These are phyloP conservation scores for Hydriomena furcata DNA, from an alignment of 2,888 invertebrate genomes.

Conservation along the genomic window DNA sequence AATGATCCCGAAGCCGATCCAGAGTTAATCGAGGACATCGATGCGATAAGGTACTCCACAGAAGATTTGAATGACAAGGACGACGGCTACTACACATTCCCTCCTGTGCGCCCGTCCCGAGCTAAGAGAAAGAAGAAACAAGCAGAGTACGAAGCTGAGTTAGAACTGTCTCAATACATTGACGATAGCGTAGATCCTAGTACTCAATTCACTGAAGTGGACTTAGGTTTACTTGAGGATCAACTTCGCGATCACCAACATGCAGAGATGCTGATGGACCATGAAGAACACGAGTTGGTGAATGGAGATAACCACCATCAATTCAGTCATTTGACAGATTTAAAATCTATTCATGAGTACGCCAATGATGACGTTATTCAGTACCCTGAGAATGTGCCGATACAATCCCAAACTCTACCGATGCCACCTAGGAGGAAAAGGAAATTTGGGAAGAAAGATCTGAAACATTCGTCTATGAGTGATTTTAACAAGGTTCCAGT, in stretches of 20 bases:
- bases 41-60: conserved; percentile 62
- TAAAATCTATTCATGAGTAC: conserved; percentile 74
- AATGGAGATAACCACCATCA: conserved; percentile 64
- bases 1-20: conserved; percentile 70
- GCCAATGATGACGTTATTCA: conserved; percentile 80
- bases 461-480: conserved; percentile 64
- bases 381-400: conserved; percentile 76
- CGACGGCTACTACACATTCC: conserved; percentile 81
- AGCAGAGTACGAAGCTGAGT: conserved; percentile 27
- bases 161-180: conserved; percentile 66
- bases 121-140: conserved; percentile 79
- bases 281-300: conserved; percentile 47
- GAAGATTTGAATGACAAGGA: conserved; percentile 77
- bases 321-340: conserved; percentile 58
- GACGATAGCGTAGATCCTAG: conserved; percentile 71
- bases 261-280: conserved; percentile 39
- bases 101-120: conserved; percentile 82
- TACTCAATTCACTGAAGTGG: conserved; percentile 75
- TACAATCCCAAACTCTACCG: conserved; percentile 73
- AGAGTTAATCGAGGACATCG: conserved; percentile 67
- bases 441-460: conserved; percentile 56
- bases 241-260: conserved; percentile 60
- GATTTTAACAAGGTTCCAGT: conserved; percentile 59
- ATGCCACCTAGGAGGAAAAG: conserved; percentile 76
- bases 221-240: conserved; percentile 75